These are phyloP conservation scores for Coregonus suidteri DNA, from an alignment of 2,797 vertebrate genomes.

Conservation along the genomic window DNA sequence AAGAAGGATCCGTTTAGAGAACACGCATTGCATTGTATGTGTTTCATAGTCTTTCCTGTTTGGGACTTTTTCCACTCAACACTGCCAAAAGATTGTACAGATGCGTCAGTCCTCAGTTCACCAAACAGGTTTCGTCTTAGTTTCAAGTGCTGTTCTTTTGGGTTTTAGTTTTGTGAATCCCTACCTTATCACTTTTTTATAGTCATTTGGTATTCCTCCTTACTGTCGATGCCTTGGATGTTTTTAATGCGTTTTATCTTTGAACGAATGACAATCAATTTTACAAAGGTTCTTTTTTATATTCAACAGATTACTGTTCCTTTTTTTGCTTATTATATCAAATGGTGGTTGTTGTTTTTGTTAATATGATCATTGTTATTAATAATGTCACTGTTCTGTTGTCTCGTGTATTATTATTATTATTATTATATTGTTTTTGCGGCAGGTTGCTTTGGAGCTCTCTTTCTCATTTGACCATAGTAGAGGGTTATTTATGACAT, in stretches of 20 bases:
- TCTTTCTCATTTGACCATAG: slow-evolving; percentile 55
- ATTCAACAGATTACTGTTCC: slow-evolving; percentile 49
- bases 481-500: slow-evolving; percentile 61
- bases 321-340: slow-evolving; percentile 61
- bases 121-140: slow-evolving; percentile 30
- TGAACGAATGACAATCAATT: slow-evolving; percentile 81
- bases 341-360: slow-evolving; percentile 58
- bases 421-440: slow-evolving; percentile 48
- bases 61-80: slow-evolving; percentile 28
- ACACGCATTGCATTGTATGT: not conserved
- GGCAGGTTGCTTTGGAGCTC: slow-evolving; percentile 50
- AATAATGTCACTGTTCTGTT: slow-evolving; percentile 50
- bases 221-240: slow-evolving; percentile 76
- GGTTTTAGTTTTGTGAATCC: slow-evolving; percentile 58
- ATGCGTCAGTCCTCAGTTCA: slow-evolving; percentile 43
- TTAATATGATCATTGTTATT: slow-evolving; percentile 67
- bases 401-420: slow-evolving; percentile 40
- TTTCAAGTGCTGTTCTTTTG: slow-evolving; percentile 49
- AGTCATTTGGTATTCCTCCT: slow-evolving; percentile 48
- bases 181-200: slow-evolving; percentile 39
- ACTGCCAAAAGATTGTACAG: slow-evolving; percentile 70
- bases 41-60: slow-evolving; percentile 35
- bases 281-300: slow-evolving; percentile 70
- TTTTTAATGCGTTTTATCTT: slow-evolving; percentile 74
- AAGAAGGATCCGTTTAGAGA: slow-evolving; percentile 4